Evolutionary conservation across 2,797 vertebrate genomes (phyloP), one percentile per base, ranked within the genome.

Genomic region (Enteromius anoplus): DNA sequence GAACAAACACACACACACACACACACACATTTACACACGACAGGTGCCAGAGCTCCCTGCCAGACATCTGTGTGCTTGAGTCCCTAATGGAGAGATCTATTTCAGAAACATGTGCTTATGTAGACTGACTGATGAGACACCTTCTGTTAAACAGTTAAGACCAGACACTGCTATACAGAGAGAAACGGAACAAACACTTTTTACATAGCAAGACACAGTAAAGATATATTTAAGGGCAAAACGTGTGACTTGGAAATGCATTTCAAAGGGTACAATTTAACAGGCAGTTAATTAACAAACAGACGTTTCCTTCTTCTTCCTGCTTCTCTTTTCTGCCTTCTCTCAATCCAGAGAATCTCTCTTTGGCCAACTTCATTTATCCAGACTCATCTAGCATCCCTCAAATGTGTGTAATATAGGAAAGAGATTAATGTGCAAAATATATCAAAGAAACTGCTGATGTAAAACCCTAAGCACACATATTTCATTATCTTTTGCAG

Each of bases 91-190:
- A 71, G 75, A 77, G 21, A 87, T 87, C 86, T 65, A 80, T 85
- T 84, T 45, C 68, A 82, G 49, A 45, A 88, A 86, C 86, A 87
- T 86, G 86, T 90, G 85, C 32, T 76, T 66, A 83, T 60, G 78
- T 86, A 87, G 62, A 82, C 84, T 82, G 84, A 82, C 78, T 87
- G 87, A 82, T 86, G 70, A 82, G 69, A 85, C 83, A 83, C 84
- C 86, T 86, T 91, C 87, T 89, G 86, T 87, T 82, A 84, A 84
- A 84, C 78, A 68, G 75, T 76, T 47, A 55, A 72, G 60, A 83
- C 62, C 81, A 83, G 66, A 60, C 68, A 55, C 58, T 17, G 19
- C 10, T 45, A 78, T 51, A 78, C 23, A 77, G 47, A 72, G 26
- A 70, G 66, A 78, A 68, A 84, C 75, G n/a, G 65, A 80, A 81